These are phyloP conservation scores for Allygus modestus DNA, from an alignment of 2,888 invertebrate species.

Conservation along the genomic window DNA sequence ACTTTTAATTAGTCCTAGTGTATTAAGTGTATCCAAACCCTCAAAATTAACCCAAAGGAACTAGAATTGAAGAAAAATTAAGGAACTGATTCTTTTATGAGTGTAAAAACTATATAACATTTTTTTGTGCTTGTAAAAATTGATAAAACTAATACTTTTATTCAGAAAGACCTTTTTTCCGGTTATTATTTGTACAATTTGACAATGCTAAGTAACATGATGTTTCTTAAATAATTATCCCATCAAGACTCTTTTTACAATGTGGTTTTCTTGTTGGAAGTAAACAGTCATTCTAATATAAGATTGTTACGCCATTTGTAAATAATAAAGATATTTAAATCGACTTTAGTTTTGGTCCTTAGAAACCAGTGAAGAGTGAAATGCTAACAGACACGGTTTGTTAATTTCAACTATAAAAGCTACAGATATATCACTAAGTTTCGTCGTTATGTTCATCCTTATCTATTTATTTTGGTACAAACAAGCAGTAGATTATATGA, in stretches of 20 bases:
- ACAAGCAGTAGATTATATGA: background rate
- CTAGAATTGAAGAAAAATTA: background rate
- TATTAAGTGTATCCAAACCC: background rate
- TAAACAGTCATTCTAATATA: background rate
- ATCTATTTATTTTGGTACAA: background rate
- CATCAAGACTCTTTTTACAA: background rate
- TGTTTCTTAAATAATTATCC: background rate
- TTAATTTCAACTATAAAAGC: constrained; percentile 34
- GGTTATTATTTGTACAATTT: background rate
- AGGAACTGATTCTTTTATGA: background rate
- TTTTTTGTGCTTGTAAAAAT: background rate
- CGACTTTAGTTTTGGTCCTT: constrained; percentile 26
- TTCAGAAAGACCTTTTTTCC: too few species aligned
- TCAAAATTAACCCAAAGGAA: background rate
- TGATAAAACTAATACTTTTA: too few species aligned
- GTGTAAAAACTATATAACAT: too few species aligned
- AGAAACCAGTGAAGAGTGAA: constrained; percentile 25
- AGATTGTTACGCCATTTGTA: background rate
- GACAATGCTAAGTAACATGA: background rate
- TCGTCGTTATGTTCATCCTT: constrained; percentile 5
- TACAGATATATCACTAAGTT: constrained; percentile 28
- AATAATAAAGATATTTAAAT: background rate
- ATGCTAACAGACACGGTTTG: background rate
- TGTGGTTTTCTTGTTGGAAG: background rate
- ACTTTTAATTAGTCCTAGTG: too few species aligned